A percentile compares a stretch with the other conserved stretches of the same genome.
These are phyloP conservation scores for Bombus pyrosoma DNA, from an alignment of 1,140 invertebrate species.

Conservation along the genomic window DNA sequence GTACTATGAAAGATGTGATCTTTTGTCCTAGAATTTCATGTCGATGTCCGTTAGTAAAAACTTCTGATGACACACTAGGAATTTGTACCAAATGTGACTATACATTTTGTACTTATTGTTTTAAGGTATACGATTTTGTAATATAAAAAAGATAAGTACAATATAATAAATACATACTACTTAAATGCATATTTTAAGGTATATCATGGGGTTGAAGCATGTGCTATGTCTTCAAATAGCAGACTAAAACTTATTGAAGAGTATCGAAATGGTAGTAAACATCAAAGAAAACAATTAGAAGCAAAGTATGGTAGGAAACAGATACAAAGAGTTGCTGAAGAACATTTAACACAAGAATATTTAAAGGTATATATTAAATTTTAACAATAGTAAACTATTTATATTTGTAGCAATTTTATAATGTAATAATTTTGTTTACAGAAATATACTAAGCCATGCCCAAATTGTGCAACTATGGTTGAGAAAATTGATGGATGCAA, in stretches of 20 bases:
- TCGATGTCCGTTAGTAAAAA: slow-evolving; percentile 82
- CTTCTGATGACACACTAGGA: slow-evolving; percentile 79
- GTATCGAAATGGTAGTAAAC: slow-evolving; percentile 42
- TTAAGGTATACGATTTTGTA: slow-evolving; percentile 73
- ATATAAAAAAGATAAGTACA: background rate
- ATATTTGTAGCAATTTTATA: background rate
- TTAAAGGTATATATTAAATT: slow-evolving; percentile 19
- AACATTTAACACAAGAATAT: slow-evolving; percentile 50
- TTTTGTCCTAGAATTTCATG: slow-evolving; percentile 85
- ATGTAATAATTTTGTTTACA: background rate
- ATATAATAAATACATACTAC: background rate
- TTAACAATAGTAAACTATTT: background rate
- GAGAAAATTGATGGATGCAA: slow-evolving; percentile 11
- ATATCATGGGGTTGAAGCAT: slow-evolving; percentile 64
- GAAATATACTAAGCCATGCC: background rate
- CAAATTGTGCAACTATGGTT: slow-evolving; percentile 11
- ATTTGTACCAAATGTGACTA: slow-evolving; percentile 84
- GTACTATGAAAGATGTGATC: slow-evolving; percentile 84
- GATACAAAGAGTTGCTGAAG: slow-evolving; percentile 58
- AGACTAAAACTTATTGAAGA: slow-evolving; percentile 49
- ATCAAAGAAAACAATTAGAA: slow-evolving; percentile 38
- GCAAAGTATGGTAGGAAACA: slow-evolving; percentile 64
- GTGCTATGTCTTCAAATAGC: slow-evolving; percentile 42
- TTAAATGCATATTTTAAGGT: slow-evolving; percentile 27
- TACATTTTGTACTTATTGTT: slow-evolving; percentile 85